Base-by-base conservation (phyloP, 2,888 invertebrate genomes). In the Caenorhabditis macrosperma region DNA sequence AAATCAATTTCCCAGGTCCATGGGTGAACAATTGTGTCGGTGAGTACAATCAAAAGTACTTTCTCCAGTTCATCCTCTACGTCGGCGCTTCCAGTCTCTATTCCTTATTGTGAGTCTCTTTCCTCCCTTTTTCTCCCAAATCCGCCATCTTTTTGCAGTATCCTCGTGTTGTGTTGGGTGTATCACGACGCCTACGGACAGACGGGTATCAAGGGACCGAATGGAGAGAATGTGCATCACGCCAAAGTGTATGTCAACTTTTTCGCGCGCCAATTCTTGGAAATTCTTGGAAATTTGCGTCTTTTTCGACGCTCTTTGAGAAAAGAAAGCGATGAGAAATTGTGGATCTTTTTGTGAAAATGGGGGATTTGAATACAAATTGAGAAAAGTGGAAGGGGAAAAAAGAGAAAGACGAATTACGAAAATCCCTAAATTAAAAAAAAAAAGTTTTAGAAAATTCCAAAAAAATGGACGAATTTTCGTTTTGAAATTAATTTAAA, bases 1-100 rank as follows among this genome's bases (percentile, higher is more conserved):
- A 17, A 12, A 20, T 44, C 10, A 1, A 10, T 38, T 54, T 81
- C 88, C 41, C 67, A 87, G 88, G 88, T 81, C 89, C 88, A 10
- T 90, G 93, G 95, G 95, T 96, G 57, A 96, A 96, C 91, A 96
- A 96, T 91, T 96, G 96, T 91, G 95, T 96, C 5, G 96, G 95
- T 52, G 95, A 96, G 91, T 93, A 94, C 88, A 96, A 96, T 92
- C 95, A 96, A 92, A 95, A 95, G 91, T 95, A 94, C 92, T 96
- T 96, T 91, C 93, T 96, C 83, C 95, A 96, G 90, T 96, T 96
- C 92, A 92, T 89, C 7, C 66, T 89, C 46, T 89, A 89, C 61
- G 88, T 89, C n/a, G 88, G 84, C n/a, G 57, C 82, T 7, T 69
- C 84, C 17, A 82, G 87, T 57, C 41, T 79, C 0, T 88, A 88